A percentile compares a stretch with the other conserved stretches of the same genome.
phyloP scores from a whole-genome alignment of 2,888 invertebrate genomes.

The Aleiodes alternator region DNA sequence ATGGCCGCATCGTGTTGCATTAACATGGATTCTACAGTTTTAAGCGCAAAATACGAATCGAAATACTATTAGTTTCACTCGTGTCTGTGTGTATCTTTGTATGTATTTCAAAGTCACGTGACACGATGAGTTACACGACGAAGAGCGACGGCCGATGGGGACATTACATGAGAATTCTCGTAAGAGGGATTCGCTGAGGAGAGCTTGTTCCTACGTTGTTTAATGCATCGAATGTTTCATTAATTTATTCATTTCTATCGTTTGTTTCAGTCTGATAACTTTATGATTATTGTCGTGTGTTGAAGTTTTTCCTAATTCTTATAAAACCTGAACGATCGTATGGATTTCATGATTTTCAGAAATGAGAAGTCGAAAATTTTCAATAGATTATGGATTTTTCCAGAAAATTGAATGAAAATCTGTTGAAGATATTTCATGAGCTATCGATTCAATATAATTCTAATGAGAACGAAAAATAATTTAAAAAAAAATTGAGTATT shows the following conservation, averaged over 20 bases:
- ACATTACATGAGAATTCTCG: slow-evolving; percentile 43
- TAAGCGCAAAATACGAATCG: slow-evolving; percentile 41
- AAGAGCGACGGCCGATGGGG: slow-evolving; percentile 38
- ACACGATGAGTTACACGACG: slow-evolving; percentile 43
- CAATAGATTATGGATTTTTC: too few relatives aligned
- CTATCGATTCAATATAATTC: too few relatives aligned
- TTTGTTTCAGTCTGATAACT: not conserved
- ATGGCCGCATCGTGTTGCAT: slow-evolving; percentile 44
- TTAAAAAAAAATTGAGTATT: too few relatives aligned
- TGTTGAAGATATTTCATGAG: too few relatives aligned
- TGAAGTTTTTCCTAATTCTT: too few relatives aligned
- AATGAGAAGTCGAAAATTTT: too few relatives aligned
- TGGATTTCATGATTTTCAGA: too few relatives aligned
- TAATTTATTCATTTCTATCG: slow-evolving; percentile 22
- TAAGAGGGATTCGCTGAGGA: slow-evolving; percentile 38
- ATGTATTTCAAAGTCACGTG: slow-evolving; percentile 37
- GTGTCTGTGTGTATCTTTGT: too few relatives aligned
- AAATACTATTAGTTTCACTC: slow-evolving; percentile 1
- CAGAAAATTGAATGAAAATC: too few relatives aligned
- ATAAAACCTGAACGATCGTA: too few relatives aligned
- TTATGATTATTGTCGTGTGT: too few relatives aligned
- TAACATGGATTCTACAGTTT: slow-evolving; percentile 42
- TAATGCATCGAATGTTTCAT: slow-evolving; percentile 18
- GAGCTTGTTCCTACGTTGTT: slow-evolving; percentile 28
- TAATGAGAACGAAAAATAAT: too few relatives aligned